Conservation (phyloP, 2,113 vertebrate species). For the Hippolais icterina region DNA sequence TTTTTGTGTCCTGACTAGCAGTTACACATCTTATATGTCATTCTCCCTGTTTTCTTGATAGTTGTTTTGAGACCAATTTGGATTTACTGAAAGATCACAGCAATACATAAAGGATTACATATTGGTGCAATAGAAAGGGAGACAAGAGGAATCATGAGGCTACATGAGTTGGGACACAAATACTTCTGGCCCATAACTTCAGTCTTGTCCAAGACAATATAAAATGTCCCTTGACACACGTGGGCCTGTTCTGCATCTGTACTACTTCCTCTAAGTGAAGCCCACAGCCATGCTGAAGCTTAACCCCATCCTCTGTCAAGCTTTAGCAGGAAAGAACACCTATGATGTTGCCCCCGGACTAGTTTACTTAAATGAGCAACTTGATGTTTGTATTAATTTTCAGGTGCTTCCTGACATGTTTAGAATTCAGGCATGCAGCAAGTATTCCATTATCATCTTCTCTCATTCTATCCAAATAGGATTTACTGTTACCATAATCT, state of each 20-base stretch:
- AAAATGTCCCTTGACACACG: not conserved
- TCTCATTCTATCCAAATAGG: not conserved
- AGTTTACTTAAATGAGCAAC: not conserved
- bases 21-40: not conserved
- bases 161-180: not conserved
- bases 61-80: constrained; percentile 37
- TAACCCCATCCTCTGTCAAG: not conserved
- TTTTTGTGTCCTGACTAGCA: constrained; percentile 38
- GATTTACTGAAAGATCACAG: constrained; percentile 30
- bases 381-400: not conserved
- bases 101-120: not conserved
- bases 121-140: not conserved
- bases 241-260: not conserved
- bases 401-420: not conserved
- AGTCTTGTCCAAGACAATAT: not conserved
- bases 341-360: not conserved
- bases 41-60: constrained; percentile 11
- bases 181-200: not conserved
- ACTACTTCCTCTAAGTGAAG: not conserved
- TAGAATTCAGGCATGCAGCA: not conserved
- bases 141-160: not conserved
- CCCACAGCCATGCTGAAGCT: not conserved
- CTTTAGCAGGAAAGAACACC: not conserved
- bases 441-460: not conserved
- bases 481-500: not conserved